phyloP scores from a whole-genome alignment of 2,113 vertebrate genomes.

The Odocoileus hemionus region DNA sequence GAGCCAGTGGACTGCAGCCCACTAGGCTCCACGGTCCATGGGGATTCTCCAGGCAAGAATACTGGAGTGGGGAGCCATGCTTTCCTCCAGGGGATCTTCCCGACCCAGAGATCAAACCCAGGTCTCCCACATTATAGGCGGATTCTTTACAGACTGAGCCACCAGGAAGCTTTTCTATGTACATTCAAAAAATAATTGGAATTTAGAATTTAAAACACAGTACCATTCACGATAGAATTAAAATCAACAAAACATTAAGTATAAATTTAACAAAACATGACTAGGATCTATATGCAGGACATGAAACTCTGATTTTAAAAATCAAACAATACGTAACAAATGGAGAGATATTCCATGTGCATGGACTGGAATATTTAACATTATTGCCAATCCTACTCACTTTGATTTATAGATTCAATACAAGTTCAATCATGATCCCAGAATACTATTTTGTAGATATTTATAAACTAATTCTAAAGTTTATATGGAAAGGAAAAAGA shows the following conservation, averaged over 20 bases:
- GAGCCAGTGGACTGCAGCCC: neutral
- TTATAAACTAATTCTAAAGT: neutral
- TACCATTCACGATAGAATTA: neutral
- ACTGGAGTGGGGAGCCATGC: neutral
- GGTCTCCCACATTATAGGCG: neutral
- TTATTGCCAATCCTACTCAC: neutral
- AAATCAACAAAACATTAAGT: neutral
- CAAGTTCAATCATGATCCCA: neutral
- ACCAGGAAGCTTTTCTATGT: neutral
- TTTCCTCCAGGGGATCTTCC: neutral
- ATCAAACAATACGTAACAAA: neutral
- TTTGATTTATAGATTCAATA: neutral
- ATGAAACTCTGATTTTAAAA: neutral
- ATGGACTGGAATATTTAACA: neutral
- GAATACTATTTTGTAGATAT: neutral
- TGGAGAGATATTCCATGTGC: neutral
- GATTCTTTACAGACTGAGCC: neutral
- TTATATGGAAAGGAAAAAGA: neutral
- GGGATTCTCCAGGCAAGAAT: neutral
- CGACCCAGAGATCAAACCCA: neutral
- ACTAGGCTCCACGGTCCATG: neutral
- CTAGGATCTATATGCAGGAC: neutral
- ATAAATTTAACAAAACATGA: neutral
- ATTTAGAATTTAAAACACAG: neutral
- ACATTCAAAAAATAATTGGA: neutral